Conservation (phyloP, 2,888 invertebrate genomes). For the Lysandra coridon region DNA sequence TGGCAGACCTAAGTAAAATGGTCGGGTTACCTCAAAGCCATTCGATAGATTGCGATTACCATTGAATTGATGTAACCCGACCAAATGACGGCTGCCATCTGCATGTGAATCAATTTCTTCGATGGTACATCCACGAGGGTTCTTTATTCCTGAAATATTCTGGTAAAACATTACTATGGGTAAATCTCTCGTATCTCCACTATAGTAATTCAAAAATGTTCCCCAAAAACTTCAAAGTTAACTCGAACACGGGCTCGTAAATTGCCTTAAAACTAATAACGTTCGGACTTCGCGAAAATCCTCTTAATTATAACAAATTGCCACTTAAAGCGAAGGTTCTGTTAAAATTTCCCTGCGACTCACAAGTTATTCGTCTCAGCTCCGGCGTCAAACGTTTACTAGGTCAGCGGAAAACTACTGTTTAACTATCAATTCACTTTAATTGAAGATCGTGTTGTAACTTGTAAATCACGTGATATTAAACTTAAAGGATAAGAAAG, state of each 20-base stretch:
- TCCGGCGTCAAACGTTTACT: constrained; percentile 20
- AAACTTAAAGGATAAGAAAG: too few species aligned
- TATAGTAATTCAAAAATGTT: neutral
- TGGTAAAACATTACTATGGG: too few species aligned
- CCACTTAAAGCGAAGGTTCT: constrained; percentile 27
- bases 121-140: too few species aligned
- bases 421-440: constrained; percentile 4
- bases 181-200: neutral
- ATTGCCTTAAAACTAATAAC: constrained; percentile 26
- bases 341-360: constrained; percentile 26
- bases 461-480: neutral
- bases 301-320: constrained; percentile 34
- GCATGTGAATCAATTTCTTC: too few species aligned
- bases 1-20: too few species aligned
- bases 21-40: too few species aligned
- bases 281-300: constrained; percentile 6
- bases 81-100: too few species aligned
- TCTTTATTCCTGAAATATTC: too few species aligned
- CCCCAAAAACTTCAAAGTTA: neutral
- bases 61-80: too few species aligned
- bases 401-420: constrained; percentile 9
- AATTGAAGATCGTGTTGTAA: neutral
- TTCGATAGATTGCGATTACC: too few species aligned
- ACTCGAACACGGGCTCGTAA: constrained; percentile 12
- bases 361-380: constrained; percentile 26